phyloP scores from a whole-genome alignment of 2,888 invertebrate genomes.

The Pardosa pseudoannulata region DNA sequence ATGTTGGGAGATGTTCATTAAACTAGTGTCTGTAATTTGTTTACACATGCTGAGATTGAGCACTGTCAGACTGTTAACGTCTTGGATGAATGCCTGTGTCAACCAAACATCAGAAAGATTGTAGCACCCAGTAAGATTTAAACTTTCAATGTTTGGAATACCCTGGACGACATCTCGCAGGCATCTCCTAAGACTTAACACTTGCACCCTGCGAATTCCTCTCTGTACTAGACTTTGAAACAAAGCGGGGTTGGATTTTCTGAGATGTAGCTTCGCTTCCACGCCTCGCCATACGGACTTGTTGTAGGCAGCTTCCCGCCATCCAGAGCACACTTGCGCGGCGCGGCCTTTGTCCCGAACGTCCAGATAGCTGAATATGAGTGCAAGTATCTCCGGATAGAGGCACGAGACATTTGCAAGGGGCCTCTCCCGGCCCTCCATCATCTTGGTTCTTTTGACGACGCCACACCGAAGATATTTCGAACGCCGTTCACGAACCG shows the following conservation, averaged over 20 bases:
- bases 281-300: conserved; percentile 96
- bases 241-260: conserved; percentile 86
- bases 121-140: conserved; percentile 94
- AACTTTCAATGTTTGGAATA: conserved; percentile 89
- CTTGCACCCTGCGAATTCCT: conserved; percentile 92
- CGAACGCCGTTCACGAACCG: conserved; percentile 10
- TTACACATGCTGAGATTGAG: conserved; percentile 94
- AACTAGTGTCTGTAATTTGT: conserved; percentile 93
- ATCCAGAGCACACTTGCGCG: conserved; percentile 88
- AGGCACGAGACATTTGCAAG: conserved; percentile 87
- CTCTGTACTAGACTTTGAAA: conserved; percentile 90
- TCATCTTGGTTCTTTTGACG: conserved; percentile 23
- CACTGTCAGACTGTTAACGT: conserved; percentile 84
- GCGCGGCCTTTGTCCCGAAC: conserved; percentile 92
- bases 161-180: conserved; percentile 90
- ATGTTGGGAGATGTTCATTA: conserved; percentile 83
- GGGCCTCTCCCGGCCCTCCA: conserved; percentile 68
- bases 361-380: conserved; percentile 92
- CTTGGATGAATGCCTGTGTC: conserved; percentile 86
- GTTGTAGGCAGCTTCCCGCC: conserved; percentile 94
- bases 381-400: conserved; percentile 93
- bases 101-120: conserved; percentile 92
- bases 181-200: conserved; percentile 88
- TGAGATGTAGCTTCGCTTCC: conserved; percentile 91
- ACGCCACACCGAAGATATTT: conserved; percentile 20